Evolutionary conservation across 37 sponge, comb jelly and placozoan species (phyloP), one percentile per base, ranked within the genome.

Genomic region (Beroe ovata): DNA sequence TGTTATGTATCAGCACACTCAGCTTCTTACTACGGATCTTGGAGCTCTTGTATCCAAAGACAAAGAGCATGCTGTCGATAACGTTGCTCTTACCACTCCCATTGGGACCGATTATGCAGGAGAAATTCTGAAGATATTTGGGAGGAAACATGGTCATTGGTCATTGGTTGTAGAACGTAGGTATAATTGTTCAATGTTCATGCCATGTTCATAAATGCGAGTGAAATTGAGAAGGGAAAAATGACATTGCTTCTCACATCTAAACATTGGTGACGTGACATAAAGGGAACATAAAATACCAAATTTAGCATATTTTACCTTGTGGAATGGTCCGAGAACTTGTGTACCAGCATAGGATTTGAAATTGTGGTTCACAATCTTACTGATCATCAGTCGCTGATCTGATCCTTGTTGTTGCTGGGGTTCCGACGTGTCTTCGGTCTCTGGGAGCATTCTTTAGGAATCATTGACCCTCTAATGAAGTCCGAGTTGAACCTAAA

Each of bases 31-130:
- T 93, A 59, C 97, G 94, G 32, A 97, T 97, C 90, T 95, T 94
- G 8, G 91, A 71, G 16, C 95, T 95, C n/a, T 95, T 93, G 64
- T 93, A 97, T 29, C 97, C 97, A 91, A 97, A 97, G 29, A 97
- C 97, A 64, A 97, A 97, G 38, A 97, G 92, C 94, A 97, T 93
- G 4, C 95, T 92, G 81, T 97, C 97, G 59, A 97, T 97, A 18
- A 97, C 95, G 71, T 97, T 97, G 32, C 95, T 95, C 91, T 97
- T 97, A 19, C 97, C 97, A 71, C 97, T 97, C 0, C 97, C 97
- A 60, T 97, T 97, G 0, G 97, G 97, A 0, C 97, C 97, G 32
- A 97, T 93, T 26, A 97, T 95, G 20, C 94, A 92, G 26, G 95
- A 92, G 90, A 97, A 97, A 58, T 92, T 92, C 97, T 97, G 91